Percentiles rank a stretch among this genome's conserved stretches.
Conservation (phyloP, 2,113 vertebrate genomes). For the Odontophorus gujanensis region DNA sequence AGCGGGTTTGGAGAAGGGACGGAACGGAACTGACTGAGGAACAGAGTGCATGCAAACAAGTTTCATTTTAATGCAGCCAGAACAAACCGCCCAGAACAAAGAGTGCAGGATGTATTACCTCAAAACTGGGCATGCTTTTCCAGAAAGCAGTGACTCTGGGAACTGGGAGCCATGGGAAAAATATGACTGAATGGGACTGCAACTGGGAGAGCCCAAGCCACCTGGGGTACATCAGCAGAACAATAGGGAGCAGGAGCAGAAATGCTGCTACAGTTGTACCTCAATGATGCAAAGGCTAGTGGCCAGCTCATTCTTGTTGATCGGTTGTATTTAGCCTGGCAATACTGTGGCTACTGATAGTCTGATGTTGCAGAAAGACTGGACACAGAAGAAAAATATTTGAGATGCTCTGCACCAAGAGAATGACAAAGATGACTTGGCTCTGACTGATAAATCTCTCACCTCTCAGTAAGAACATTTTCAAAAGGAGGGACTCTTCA, state of each 20-base stretch:
- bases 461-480: slow-evolving; percentile 3
- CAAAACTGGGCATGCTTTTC: neutral
- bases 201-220: neutral
- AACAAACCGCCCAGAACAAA: neutral
- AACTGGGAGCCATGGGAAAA: neutral
- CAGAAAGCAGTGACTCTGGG: neutral
- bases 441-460: slow-evolving; percentile 1
- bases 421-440: neutral
- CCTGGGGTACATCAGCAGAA: accelerated
- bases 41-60: neutral
- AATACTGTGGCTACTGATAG: neutral
- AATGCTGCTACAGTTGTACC: neutral
- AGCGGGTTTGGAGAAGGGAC: neutral
- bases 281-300: neutral
- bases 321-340: neutral
- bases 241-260: neutral
- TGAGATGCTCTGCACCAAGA: neutral
- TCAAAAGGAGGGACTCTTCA: neutral
- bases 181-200: neutral
- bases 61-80: neutral
- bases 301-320: neutral
- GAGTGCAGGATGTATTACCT: neutral
- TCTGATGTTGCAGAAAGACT: neutral
- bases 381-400: neutral
- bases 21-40: neutral